Evolutionary conservation across 2,113 vertebrate species (phyloP).

Genomic region (Amblyornis subalaris): DNA sequence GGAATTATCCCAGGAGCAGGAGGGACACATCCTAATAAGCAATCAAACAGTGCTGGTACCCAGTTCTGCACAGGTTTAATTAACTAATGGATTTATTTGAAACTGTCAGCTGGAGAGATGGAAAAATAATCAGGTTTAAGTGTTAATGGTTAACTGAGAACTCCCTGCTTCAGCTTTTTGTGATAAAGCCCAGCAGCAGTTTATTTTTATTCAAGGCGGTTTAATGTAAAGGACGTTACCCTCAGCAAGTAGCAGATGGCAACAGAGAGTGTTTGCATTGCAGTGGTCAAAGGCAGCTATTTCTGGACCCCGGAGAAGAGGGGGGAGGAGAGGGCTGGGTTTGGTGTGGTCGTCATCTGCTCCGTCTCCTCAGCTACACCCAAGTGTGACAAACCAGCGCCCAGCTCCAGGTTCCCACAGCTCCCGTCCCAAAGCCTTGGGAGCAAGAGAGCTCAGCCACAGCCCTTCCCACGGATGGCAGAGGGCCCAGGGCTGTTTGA

Average conservation of each 20-base stretch:
- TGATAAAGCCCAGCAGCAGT: not conserved
- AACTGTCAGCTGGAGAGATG: not conserved
- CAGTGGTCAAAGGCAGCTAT: not conserved
- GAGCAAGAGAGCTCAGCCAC: not conserved
- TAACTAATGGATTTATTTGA: conserved; percentile 15
- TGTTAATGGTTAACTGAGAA: conserved; percentile 58
- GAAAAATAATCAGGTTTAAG: conserved; percentile 12
- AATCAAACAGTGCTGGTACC: not conserved
- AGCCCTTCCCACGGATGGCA: fast-evolving
- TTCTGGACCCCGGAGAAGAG: not conserved
- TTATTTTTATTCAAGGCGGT: conserved; percentile 8
- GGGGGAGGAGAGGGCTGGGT: not conserved
- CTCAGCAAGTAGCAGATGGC: not conserved
- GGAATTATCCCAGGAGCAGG: not conserved
- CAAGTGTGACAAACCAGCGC: not conserved
- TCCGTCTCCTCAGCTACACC: not conserved
- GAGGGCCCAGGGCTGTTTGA: not conserved
- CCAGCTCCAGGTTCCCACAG: not conserved
- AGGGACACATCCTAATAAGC: not conserved
- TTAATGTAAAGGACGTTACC: not conserved
- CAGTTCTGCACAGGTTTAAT: not conserved
- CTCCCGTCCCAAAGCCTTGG: not conserved
- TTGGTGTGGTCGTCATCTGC: not conserved
- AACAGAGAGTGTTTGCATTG: not conserved
- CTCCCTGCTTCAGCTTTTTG: not conserved